Evolutionary conservation across 2,888 invertebrate genomes (phyloP), one percentile per base, ranked within the genome.

Genomic region (Drosophila mayaguana): DNA sequence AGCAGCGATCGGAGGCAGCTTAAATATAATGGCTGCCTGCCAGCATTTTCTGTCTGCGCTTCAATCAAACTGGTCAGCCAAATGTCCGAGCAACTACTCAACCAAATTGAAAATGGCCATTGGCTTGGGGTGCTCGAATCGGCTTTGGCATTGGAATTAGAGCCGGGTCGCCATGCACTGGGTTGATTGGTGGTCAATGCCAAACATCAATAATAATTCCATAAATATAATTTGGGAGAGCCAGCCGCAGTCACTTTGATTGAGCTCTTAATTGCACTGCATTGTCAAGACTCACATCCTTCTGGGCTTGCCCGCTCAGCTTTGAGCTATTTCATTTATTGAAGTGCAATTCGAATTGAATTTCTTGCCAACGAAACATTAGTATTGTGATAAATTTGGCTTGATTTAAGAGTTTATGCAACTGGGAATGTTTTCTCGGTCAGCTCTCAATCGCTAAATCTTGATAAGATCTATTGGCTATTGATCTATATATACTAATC

Each of bases 211-310:
- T 89, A 87, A 87, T 89, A 87, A 87, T 87, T 87, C 73, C 88
- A 87, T 89, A 87, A 87, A 89, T 89, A 82, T 87, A 84, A 89
- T 89, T 82, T 76, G 81, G 71, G 50, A 50, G 77, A 76, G 68
- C 66, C 72, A 74, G 69, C 62, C 78, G 73, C 67, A 78, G 79
- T 76, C 81, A 75, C 81, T 75, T 75, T 88, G 89, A 88, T 88
- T 88, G 89, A 89, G 89, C 85, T 81, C 89, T 89, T 88, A 88
- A 88, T 88, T 88, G 88, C 75, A 89, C 77, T 81, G 83, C 74
- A 79, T 72, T 80, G 79, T 73, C 75, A 79, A 79, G 82, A 79
- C 18, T 1, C 48, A 7, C 12, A 81, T 66, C 55, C 54, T 55
- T 63, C 59, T 43, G 7, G 28, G 56, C 72, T 22, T 40, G n/a